Evolutionary conservation across 2,113 vertebrate genomes (phyloP), one percentile per base, ranked within the genome.

Genomic region (Notothenia coriiceps): DNA sequence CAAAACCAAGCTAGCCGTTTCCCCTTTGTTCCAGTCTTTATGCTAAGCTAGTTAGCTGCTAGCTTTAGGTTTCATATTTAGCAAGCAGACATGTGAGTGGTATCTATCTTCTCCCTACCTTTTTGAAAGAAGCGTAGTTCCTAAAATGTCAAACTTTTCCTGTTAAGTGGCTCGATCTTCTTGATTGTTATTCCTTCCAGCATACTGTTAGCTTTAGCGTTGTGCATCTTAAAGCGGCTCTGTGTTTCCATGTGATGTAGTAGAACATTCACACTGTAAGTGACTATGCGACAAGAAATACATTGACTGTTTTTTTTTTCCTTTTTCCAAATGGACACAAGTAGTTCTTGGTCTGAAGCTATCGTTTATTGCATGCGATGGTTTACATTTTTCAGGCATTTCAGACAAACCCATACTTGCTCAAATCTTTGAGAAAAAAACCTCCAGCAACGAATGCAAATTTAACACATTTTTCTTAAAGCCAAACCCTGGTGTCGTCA

Each of bases 401-500:
- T 91, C 81, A 87, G 80, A 92, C 79, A 82, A 90, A 86, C 81
- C 80, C 50, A 82, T 66, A 84, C 73, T 79, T 66, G 72, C 75
- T 82, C 73, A 88, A 85, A 85, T 84, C 85, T 70, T 93, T 80
- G 79, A 91, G 55, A 80, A 79, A 79, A 81, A 55, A 89, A 77
- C 72, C 86, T 86, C 87, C 88, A 88, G 86, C 65, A 89, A 93
- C 73, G 59, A 44, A 90, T 90, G 84, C 74, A 82, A 88, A 91
- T 88, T 85, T 74, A 73, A 89, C 92, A 91, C 79, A 64, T 84
- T 89, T 79, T 81, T 85, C 80, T 93, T 94, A 93, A 94, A 93
- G 92, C 92, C 89, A 91, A 92, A 94, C 92, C 59, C 85, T 93
- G 89, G 89, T 90, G 86, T 94, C 86, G 50, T 93, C 89, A 93